Percentiles rank a stretch among this genome's conserved stretches.
These are phyloP conservation scores for Panthera leo DNA, from an alignment of 2,113 vertebrate species.

Conservation along the genomic window DNA sequence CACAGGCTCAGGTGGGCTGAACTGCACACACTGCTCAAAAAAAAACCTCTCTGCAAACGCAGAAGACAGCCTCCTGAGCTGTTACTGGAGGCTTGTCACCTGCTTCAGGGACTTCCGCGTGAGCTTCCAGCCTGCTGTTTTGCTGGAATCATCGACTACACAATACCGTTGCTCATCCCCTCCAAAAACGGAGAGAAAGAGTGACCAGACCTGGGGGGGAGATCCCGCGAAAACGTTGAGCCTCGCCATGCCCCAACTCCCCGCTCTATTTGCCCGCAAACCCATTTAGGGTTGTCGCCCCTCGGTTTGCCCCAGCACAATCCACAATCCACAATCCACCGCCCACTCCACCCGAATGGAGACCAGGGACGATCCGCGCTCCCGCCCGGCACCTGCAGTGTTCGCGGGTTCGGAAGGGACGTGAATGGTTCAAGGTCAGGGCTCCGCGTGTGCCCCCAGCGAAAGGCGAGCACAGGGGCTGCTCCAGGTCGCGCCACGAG, in stretches of 20 bases:
- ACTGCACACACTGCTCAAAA: background rate
- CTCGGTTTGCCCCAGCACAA: background rate
- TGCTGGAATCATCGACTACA: background rate
- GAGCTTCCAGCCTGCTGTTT: background rate
- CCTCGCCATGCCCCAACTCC: background rate
- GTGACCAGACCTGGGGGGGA: background rate
- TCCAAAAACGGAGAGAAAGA: background rate
- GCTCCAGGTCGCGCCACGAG: background rate
- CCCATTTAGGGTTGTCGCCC: background rate
- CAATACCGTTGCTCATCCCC: background rate
- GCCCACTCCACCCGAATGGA: background rate
- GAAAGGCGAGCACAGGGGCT: background rate
- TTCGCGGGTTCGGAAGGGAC: background rate
- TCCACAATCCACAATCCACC: background rate
- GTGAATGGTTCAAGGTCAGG: constrained; percentile 43
- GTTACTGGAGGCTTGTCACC: background rate
- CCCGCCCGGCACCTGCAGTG: background rate
- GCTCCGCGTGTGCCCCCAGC: background rate
- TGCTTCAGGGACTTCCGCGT: background rate
- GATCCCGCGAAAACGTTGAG: background rate
- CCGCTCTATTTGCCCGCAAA: background rate
- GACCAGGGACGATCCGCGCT: background rate
- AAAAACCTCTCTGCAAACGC: background rate
- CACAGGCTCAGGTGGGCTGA: background rate
- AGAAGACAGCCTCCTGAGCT: background rate